Evolutionary conservation across 1,140 invertebrate genomes (phyloP).

Genomic region (Aphelinus certus): DNA sequence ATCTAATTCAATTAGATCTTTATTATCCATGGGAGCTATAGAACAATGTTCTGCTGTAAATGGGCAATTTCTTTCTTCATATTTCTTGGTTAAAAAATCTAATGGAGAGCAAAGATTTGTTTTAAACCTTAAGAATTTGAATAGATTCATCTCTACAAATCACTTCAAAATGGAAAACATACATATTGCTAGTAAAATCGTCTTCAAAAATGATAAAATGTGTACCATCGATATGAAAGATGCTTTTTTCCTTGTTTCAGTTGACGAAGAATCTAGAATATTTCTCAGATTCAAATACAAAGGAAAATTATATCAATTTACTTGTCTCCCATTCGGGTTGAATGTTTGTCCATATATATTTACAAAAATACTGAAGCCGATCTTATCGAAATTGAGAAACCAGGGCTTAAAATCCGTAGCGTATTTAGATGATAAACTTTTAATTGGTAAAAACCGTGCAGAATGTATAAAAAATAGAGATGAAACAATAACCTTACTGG

Average conservation of each 20-base stretch:
- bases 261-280: neutral
- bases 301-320: neutral
- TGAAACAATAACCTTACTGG: neutral
- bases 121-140: constrained; percentile 1
- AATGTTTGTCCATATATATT: neutral
- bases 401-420: neutral
- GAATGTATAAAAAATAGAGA: neutral
- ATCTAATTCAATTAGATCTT: no score
- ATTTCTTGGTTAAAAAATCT: neutral
- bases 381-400: neutral
- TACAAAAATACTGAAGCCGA: constrained; percentile 6
- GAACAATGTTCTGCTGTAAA: neutral
- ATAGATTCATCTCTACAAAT: neutral
- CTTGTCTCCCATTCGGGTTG: constrained; percentile 2
- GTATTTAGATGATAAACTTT: constrained; percentile 8
- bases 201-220: neutral
- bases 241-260: neutral
- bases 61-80: constrained; percentile 11
- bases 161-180: constrained; percentile 14
- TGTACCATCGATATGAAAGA: neutral
- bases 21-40: no score
- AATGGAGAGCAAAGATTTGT: neutral
- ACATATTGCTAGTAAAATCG: neutral
- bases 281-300: constrained; percentile 4
- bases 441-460: neutral